phyloP scores from a whole-genome alignment of 2,113 vertebrate species.

The Leptobrachium ailaonicum region DNA sequence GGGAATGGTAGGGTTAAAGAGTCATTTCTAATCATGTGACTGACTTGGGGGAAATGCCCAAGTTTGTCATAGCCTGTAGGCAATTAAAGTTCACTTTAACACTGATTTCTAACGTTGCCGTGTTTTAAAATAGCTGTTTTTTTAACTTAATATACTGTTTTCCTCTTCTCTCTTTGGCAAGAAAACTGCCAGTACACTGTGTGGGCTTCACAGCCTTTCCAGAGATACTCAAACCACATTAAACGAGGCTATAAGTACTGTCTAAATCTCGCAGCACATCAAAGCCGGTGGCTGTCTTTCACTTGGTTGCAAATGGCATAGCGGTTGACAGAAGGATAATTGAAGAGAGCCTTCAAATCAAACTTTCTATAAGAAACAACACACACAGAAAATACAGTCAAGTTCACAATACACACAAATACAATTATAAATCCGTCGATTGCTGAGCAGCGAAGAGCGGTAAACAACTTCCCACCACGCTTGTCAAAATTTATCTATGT shows the following conservation, averaged over 20 bases:
- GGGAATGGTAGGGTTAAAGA: too few species aligned
- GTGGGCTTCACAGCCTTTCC: neutral
- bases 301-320: conserved; percentile 17
- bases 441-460: conserved; percentile 2
- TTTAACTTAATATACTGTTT: too few species aligned
- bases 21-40: too few species aligned
- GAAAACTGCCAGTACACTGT: neutral
- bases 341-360: conserved; percentile 30
- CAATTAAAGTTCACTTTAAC: too few species aligned
- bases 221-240: conserved; percentile 32
- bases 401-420: conserved; percentile 2
- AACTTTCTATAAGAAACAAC: conserved; percentile 18
- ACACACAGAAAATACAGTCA: conserved; percentile 17
- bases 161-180: too few species aligned
- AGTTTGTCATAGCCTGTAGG: too few species aligned
- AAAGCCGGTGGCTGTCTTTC: conserved; percentile 33
- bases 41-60: too few species aligned
- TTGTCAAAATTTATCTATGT: conserved; percentile 26
- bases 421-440: conserved; percentile 3
- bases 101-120: too few species aligned
- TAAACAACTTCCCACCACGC: conserved; percentile 21
- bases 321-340: conserved; percentile 17
- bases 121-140: too few species aligned
- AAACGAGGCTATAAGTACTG: conserved; percentile 27
- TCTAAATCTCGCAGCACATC: conserved; percentile 13